These are phyloP conservation scores for Sebastolobus altivelis DNA, from an alignment of 2,797 vertebrate genomes.

Conservation along the genomic window DNA sequence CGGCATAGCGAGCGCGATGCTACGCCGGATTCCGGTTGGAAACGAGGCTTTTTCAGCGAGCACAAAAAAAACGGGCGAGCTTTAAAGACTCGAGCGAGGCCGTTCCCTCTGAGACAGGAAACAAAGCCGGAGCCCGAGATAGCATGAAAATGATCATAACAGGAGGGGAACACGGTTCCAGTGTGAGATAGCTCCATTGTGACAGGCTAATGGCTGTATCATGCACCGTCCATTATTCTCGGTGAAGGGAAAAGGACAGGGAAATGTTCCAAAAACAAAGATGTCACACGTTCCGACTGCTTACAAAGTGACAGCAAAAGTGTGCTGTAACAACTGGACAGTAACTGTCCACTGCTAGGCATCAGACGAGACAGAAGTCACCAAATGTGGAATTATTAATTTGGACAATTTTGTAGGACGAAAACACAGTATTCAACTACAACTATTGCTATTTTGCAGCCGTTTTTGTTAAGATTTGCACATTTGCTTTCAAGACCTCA, in stretches of 20 bases:
- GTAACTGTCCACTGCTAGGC: background rate
- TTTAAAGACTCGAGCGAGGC: slow-evolving; percentile 65
- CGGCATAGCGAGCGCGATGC: slow-evolving; percentile 46
- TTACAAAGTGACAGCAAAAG: slow-evolving; percentile 32
- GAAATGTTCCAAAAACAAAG: slow-evolving; percentile 40
- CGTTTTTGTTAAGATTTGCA: background rate
- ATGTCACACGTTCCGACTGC: slow-evolving; percentile 32
- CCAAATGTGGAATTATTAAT: background rate
- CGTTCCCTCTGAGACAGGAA: slow-evolving; percentile 72
- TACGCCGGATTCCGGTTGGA: slow-evolving; percentile 38
- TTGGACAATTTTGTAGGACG: background rate
- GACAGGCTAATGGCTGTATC: slow-evolving; percentile 70
- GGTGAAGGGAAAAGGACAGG: slow-evolving; percentile 44
- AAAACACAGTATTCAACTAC: background rate
- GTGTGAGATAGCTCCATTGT: slow-evolving; percentile 65
- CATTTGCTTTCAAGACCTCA: background rate
- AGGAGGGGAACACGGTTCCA: slow-evolving; percentile 66
- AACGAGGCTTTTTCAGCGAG: slow-evolving; percentile 53
- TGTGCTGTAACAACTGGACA: background rate
- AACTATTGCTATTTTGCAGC: background rate
- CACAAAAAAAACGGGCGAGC: slow-evolving; percentile 64
- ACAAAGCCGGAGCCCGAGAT: slow-evolving; percentile 69
- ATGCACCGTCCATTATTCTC: slow-evolving; percentile 65
- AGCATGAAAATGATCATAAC: slow-evolving; percentile 77
- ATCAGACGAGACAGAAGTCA: background rate